A percentile compares a stretch with the other conserved stretches of the same genome.
phyloP scores from a whole-genome alignment of 2,113 vertebrate species.

The Muscicapa adusta region DNA sequence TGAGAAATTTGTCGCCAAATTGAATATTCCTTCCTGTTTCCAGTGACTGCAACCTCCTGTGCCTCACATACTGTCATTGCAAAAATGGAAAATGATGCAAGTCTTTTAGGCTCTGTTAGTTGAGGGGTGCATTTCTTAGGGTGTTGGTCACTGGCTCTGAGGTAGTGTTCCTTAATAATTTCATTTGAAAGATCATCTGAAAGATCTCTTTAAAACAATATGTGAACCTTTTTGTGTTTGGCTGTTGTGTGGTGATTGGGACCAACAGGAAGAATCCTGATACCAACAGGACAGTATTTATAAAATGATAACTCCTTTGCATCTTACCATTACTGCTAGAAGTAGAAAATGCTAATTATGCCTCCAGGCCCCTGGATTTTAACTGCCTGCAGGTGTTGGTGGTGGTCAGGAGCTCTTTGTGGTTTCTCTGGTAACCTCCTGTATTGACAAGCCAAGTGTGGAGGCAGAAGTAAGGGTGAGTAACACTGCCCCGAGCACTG shows the following conservation, averaged over 20 bases:
- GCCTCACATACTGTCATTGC: neutral
- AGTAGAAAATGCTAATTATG: neutral
- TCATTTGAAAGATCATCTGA: neutral
- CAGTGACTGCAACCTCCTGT: neutral
- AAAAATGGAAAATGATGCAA: neutral
- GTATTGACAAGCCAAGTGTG: neutral
- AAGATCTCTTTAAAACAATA: neutral
- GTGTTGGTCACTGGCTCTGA: neutral
- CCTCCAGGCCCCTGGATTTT: neutral
- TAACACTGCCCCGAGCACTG: fast-evolving
- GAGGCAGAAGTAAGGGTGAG: neutral
- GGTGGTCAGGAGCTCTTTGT: neutral
- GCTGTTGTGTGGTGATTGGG: neutral
- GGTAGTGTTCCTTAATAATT: neutral
- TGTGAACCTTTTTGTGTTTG: neutral
- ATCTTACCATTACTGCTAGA: neutral
- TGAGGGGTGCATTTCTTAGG: neutral
- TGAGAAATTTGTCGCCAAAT: neutral
- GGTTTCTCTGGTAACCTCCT: neutral
- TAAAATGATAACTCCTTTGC: neutral
- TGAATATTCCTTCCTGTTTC: neutral
- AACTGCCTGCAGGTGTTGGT: neutral
- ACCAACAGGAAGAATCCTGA: neutral
- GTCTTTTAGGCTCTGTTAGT: neutral
- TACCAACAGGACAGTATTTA: neutral